Base-by-base conservation (phyloP, 2,797 vertebrate species). In the Squalus acanthias region DNA sequence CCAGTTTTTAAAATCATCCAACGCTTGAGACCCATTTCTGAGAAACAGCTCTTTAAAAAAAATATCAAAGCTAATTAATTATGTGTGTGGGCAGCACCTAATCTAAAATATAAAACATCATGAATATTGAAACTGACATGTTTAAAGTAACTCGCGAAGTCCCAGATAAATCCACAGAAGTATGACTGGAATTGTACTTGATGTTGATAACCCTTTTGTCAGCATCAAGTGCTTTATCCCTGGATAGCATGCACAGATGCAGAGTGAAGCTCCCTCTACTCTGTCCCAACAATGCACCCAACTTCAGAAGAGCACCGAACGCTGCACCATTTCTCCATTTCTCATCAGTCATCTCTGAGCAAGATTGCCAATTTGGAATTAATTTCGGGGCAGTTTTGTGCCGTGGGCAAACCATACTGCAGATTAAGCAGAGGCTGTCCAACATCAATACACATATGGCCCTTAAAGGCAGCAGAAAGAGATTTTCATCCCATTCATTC, bases 1-100 rank as follows among this genome's bases (percentile, higher is more conserved):
- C 60, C 33, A n/a, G 15, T 92, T 65, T 65, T 65, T 29, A 92
- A 92, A 92, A 65, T 65, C 33, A n/a, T 17, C 26, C 53, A 89
- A 89, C 5, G 9, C 24, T 85, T 50, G 39, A 85, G 39, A 29
- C 57, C 89, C 15, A 8, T 92, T 92, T 60, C 20, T 33, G 89
- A 65, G 15, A 63, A 65, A 65, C 13, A 92, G 29, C 89, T 65
- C 60, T 92, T 92, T 63, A 13, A 65, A 39, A 93, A 93, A 10
- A 85, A 85, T 39, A 82, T 20, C 79, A 46, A 85, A 93, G 20
- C n/a, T 69, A 93, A 69, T 92, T 39, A 92, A 92, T 92, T 92
- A 92, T 93, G 91, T 69, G 20, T 46, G n/a, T 60, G 22, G 91
- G n/a, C n/a, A 93, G 91, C 65, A 46, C 39, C 91, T 24, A 93